phyloP scores from a whole-genome alignment of 2,797 vertebrate species.

The Sebastes nivosus region DNA sequence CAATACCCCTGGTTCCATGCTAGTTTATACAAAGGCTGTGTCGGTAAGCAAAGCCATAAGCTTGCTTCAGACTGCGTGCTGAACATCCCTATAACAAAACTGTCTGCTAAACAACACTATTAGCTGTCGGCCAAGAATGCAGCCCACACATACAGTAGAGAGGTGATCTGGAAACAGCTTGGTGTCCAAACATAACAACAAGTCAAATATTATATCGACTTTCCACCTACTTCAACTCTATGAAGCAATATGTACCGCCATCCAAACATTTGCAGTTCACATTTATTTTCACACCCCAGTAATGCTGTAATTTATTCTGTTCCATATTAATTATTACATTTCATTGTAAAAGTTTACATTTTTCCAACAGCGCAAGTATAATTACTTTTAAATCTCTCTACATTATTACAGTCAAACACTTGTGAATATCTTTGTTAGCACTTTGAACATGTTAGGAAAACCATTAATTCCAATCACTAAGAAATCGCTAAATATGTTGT shows the following conservation, averaged over 20 bases:
- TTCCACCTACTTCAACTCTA: background rate
- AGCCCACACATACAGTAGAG: slow-evolving; percentile 8
- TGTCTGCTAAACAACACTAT: slow-evolving; percentile 31
- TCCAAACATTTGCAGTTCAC: background rate
- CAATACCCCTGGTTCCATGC: slow-evolving; percentile 28
- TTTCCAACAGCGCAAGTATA: background rate
- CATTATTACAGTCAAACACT: background rate
- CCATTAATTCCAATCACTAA: background rate
- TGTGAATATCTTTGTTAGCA: background rate
- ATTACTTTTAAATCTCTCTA: background rate
- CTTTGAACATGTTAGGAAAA: background rate
- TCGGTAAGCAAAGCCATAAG: slow-evolving; percentile 3
- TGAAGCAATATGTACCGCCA: background rate
- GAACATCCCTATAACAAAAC: slow-evolving; percentile 14
- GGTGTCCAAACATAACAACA: background rate
- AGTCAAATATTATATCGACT: slow-evolving; percentile 14
- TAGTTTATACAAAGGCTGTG: slow-evolving; percentile 44
- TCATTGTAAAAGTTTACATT: background rate
- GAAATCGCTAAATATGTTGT: background rate
- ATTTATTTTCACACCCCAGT: background rate
- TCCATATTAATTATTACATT: background rate
- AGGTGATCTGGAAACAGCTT: slow-evolving; percentile 15
- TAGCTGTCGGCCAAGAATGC: slow-evolving; percentile 9
- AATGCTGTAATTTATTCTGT: background rate
- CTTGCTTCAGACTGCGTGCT: slow-evolving; percentile 16